These are phyloP conservation scores for Archips crataeganus DNA, from an alignment of 2,888 invertebrate species.

Conservation along the genomic window DNA sequence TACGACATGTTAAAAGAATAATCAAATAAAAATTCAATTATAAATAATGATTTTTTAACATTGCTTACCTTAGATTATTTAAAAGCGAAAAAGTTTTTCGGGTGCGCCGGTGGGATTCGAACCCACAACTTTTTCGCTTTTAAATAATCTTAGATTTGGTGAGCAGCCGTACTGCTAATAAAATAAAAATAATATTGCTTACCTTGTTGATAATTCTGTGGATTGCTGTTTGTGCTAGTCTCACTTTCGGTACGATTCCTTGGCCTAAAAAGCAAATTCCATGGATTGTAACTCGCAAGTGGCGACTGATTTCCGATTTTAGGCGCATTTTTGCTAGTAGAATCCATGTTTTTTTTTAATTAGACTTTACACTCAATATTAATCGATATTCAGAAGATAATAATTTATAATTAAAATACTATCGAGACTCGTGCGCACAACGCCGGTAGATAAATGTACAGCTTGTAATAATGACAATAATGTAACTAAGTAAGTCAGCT, in stretches of 20 bases:
- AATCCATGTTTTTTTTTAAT: constrained; percentile 63
- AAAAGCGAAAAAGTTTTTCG: too few relatives aligned
- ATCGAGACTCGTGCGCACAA: constrained; percentile 58
- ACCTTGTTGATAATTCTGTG: constrained; percentile 70
- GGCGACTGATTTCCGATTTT: constrained; percentile 62
- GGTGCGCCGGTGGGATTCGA: too few relatives aligned
- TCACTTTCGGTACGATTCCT: constrained; percentile 78
- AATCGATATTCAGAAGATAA: neutral
- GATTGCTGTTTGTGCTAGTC: constrained; percentile 70
- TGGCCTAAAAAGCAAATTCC: constrained; percentile 75
- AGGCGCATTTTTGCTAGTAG: constrained; percentile 61
- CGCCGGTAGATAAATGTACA: constrained; percentile 60
- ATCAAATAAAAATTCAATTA: neutral
- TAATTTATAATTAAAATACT: neutral
- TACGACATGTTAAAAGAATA: neutral
- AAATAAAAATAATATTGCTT: constrained; percentile 52
- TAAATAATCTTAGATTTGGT: too few relatives aligned
- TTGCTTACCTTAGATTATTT: constrained; percentile 71
- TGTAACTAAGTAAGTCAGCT: constrained; percentile 41
- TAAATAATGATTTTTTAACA: neutral
- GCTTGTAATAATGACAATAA: constrained; percentile 65
- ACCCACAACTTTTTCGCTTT: too few relatives aligned
- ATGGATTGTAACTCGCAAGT: constrained; percentile 68
- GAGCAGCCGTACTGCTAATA: too few relatives aligned
- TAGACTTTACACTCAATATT: neutral